Percentiles rank a stretch among this genome's conserved stretches.
phyloP scores from a whole-genome alignment of 2,888 invertebrate species.

The Lochmaea capreae region DNA sequence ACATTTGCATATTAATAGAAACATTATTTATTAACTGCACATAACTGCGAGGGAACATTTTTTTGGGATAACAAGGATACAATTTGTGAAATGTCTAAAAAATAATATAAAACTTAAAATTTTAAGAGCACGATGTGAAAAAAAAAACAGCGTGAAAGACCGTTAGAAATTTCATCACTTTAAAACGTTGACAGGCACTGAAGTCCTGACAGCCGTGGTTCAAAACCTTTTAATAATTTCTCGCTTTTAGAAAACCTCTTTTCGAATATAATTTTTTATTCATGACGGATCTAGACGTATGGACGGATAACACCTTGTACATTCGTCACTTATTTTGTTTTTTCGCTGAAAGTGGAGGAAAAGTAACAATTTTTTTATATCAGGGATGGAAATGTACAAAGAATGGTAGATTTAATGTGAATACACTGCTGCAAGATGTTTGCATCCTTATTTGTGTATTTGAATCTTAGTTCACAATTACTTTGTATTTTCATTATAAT shows the following conservation, averaged over 20 bases:
- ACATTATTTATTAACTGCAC: not conserved
- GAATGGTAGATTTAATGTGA: too few relatives aligned
- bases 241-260: conserved; percentile 49
- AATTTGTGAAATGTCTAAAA: not conserved
- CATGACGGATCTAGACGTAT: conserved; percentile 31
- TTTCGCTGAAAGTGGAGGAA: not conserved
- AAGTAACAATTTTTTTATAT: not conserved
- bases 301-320: conserved; percentile 35
- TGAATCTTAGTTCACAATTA: too few relatives aligned
- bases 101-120: conserved; percentile 4
- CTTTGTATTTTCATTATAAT: too few relatives aligned
- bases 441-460: too few relatives aligned
- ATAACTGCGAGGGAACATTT: not conserved
- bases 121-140: not conserved
- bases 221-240: conserved; percentile 57
- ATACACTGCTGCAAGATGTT: too few relatives aligned
- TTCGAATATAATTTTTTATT: conserved; percentile 49
- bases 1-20: not conserved
- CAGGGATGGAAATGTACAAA: not conserved
- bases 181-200: conserved; percentile 50
- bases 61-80: not conserved
- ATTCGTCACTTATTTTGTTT: conserved; percentile 19
- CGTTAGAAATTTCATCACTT: conserved; percentile 53
- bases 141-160: conserved; percentile 15
- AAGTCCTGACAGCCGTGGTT: conserved; percentile 54